Evolutionary conservation across 1,140 invertebrate genomes (phyloP).

Genomic region (Drosophila nasuta): DNA sequence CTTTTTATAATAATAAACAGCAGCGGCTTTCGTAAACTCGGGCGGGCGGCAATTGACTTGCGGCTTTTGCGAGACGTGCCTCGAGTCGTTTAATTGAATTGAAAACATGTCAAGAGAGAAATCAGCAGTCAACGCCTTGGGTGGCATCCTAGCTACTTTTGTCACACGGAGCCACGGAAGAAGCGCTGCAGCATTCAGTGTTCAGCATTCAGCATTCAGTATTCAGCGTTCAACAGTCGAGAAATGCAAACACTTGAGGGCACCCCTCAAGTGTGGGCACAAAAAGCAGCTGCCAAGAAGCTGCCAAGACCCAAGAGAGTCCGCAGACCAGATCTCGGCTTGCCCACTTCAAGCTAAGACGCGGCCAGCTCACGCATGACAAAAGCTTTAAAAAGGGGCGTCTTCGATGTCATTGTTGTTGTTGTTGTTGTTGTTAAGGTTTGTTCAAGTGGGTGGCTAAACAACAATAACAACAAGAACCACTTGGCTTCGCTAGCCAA

Average conservation of each 20-base stretch:
- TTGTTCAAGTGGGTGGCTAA: constrained; percentile 73
- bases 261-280: constrained; percentile 52
- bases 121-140: constrained; percentile 60
- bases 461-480: constrained; percentile 58
- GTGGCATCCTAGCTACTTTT: constrained; percentile 60
- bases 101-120: constrained; percentile 81
- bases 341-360: constrained; percentile 52
- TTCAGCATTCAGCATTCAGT: background rate
- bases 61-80: constrained; percentile 24
- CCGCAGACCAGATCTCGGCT: constrained; percentile 9
- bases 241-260: constrained; percentile 67
- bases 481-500: constrained; percentile 57
- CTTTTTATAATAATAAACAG: constrained; percentile 77
- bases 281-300: constrained; percentile 49
- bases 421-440: constrained; percentile 32
- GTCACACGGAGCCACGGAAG: constrained; percentile 35
- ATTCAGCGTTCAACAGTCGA: constrained; percentile 28
- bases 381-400: constrained; percentile 73
- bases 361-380: constrained; percentile 57
- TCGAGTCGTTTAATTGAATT: constrained; percentile 75
- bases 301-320: constrained; percentile 50
- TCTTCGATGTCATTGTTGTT: constrained; percentile 46
- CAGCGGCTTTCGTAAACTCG: constrained; percentile 24
- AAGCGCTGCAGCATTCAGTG: constrained; percentile 45
- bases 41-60: constrained; percentile 29